Base-by-base conservation (phyloP, 1,140 invertebrate species). In the Melanaphis sacchari region DNA sequence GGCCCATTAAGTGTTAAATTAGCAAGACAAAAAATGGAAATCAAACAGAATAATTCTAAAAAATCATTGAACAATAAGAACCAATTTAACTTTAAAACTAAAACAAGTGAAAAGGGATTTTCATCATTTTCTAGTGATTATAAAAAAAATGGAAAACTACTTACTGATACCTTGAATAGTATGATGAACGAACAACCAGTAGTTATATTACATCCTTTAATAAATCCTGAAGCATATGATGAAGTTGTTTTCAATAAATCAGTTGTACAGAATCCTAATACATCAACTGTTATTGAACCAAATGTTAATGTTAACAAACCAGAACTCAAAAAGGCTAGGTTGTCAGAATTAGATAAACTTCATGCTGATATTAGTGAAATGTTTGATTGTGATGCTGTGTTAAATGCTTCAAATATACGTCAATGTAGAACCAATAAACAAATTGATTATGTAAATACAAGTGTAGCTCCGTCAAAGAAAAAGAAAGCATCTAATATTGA, bases 1-100 rank as follows among this genome's bases (percentile, higher is more conserved):
- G 90, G 91, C 18, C 91, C 91, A 82, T 92, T 92, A 52, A 92
- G 91, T 92, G 76, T 81, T n/a, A 92, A 92, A 84, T 81, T 81
- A 46, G 91, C 91, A 26, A 92, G 36, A 76, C 76, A 92, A 41
- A 82, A 92, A 81, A 15, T 46, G 36, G 66, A 91, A 91, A 40
- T 36, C 5, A 49, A 54, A 54, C 36, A 0, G 3, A 40, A 38
- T 52, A 41, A 52, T 89, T 52, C 36, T 11, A 8, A 89, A 40
- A n/a, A 18, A n/a, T n/a, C n/a, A n/a, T n/a, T n/a, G 24, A 76
- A 76, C 15, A 1, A 40, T 54, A 40, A 89, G 4, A 40, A 54
- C 15, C 0, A 9, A 54, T 4, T 31, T 41, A 22, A 84, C 41
- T 40, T 18, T 85, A 1, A 41, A 43, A 85, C 31, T 85, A 85